Conservation (phyloP, 2,888 invertebrate species). For the Eilema griseolum region DNA sequence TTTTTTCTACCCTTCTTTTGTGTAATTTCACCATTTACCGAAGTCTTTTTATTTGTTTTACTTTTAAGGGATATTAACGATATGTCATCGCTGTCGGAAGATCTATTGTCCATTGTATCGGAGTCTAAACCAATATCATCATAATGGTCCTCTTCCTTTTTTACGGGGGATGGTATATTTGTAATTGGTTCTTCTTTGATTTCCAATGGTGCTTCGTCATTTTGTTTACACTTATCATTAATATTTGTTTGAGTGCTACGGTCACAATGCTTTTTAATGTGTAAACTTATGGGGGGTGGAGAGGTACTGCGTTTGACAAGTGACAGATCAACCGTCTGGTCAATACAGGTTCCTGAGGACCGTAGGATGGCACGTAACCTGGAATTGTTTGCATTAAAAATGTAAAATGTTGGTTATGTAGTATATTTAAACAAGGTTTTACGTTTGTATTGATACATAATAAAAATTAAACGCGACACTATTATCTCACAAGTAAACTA, state of each 20-base stretch:
- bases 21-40: slow-evolving; percentile 47
- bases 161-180: slow-evolving; percentile 54
- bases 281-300: slow-evolving; percentile 33
- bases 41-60: slow-evolving; percentile 59
- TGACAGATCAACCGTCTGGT: slow-evolving; percentile 64
- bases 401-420: neutral
- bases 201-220: slow-evolving; percentile 31
- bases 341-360: slow-evolving; percentile 42
- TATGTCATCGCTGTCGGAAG: slow-evolving; percentile 75
- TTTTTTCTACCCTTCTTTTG: slow-evolving; percentile 57
- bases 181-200: slow-evolving; percentile 67
- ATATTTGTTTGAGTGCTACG: slow-evolving; percentile 71
- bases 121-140: slow-evolving; percentile 41
- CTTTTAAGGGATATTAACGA: slow-evolving; percentile 69
- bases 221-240: slow-evolving; percentile 8
- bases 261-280: slow-evolving; percentile 39
- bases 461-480: neutral
- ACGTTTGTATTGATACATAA: neutral
- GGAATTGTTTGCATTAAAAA: slow-evolving; percentile 46
- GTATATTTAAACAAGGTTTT: too few relatives aligned
- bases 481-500: neutral
- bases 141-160: slow-evolving; percentile 58
- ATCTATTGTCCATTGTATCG: slow-evolving; percentile 49
- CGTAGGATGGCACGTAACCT: slow-evolving; percentile 61
- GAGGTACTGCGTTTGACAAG: slow-evolving; percentile 61